phyloP scores from a whole-genome alignment of 2,888 invertebrate genomes.

The Ochropleura leucogaster region DNA sequence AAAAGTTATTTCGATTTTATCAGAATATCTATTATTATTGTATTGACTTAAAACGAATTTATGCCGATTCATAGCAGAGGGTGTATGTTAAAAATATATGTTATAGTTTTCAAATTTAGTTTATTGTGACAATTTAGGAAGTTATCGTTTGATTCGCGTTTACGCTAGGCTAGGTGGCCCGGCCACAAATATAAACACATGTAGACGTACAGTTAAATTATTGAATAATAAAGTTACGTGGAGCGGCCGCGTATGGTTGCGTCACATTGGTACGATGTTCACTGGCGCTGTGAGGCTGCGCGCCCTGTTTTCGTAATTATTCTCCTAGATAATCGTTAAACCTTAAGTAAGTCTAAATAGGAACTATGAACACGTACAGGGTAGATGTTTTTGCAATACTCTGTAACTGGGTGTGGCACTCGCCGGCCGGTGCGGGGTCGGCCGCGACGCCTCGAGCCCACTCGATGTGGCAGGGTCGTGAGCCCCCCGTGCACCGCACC shows the following conservation, averaged over 20 bases:
- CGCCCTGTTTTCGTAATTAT: slow-evolving; percentile 79
- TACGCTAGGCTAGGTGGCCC: slow-evolving; percentile 89
- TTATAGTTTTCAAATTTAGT: slow-evolving; percentile 87
- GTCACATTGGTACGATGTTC: slow-evolving; percentile 76
- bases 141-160: slow-evolving; percentile 87
- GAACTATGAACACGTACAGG: slow-evolving; percentile 89
- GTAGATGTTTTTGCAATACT: slow-evolving; percentile 89
- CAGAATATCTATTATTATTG: slow-evolving; percentile 87
- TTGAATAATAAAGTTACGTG: slow-evolving; percentile 71
- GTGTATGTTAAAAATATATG: slow-evolving; percentile 81
- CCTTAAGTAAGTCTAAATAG: slow-evolving; percentile 86
- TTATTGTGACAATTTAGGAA: slow-evolving; percentile 86
- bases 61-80: slow-evolving; percentile 76
- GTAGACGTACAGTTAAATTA: slow-evolving; percentile 78
- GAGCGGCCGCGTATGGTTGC: slow-evolving; percentile 70
- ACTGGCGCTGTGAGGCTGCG: slow-evolving; percentile 79
- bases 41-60: slow-evolving; percentile 89
- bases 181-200: slow-evolving; percentile 81
- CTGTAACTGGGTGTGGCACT: slow-evolving; percentile 85
- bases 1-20: slow-evolving; percentile 89
- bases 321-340: slow-evolving; percentile 85
- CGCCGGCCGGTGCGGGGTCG: slow-evolving; percentile 66
- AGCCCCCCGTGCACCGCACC: slow-evolving; percentile 32
- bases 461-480: slow-evolving; percentile 13
- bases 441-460: not conserved